phyloP scores from a whole-genome alignment of 2,888 invertebrate genomes.

The Drosophila ustulata region DNA sequence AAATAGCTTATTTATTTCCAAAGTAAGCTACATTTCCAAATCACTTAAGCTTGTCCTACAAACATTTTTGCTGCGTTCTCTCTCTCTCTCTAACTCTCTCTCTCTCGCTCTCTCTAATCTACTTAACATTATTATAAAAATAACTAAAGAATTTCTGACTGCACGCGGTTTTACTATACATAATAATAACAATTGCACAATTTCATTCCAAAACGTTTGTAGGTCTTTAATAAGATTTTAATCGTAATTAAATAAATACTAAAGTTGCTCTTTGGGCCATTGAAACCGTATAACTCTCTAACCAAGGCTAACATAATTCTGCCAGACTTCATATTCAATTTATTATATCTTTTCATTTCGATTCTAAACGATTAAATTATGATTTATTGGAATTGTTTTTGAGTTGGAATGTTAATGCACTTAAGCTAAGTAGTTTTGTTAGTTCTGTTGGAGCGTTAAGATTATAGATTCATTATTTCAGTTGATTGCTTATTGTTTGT shows the following conservation, averaged over 20 bases:
- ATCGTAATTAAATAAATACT: constrained; percentile 29
- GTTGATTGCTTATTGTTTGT: constrained; percentile 35
- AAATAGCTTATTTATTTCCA: constrained; percentile 64
- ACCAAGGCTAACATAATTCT: constrained; percentile 33
- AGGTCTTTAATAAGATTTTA: constrained; percentile 55
- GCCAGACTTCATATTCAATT: constrained; percentile 24
- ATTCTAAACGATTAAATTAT: constrained; percentile 21
- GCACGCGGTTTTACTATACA: constrained; percentile 73
- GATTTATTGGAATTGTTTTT: constrained; percentile 41
- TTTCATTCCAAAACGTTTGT: constrained; percentile 67
- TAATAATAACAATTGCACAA: constrained; percentile 67
- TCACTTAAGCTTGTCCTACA: constrained; percentile 74
- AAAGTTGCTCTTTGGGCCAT: constrained; percentile 82
- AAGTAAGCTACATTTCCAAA: constrained; percentile 68
- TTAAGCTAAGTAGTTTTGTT: constrained; percentile 53
- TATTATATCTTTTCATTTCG: constrained; percentile 7
- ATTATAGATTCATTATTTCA: constrained; percentile 27
- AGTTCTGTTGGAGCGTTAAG: constrained; percentile 40
- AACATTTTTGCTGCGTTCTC: constrained; percentile 72
- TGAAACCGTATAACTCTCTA: constrained; percentile 59
- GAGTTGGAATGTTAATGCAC: constrained; percentile 72
- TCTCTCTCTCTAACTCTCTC: constrained; percentile 37
- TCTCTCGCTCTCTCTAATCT: constrained; percentile 42
- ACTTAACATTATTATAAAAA: constrained; percentile 49
- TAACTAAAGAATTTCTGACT: constrained; percentile 67